These are phyloP conservation scores for Synaphobranchus kaupii DNA, from an alignment of 2,797 vertebrate genomes.

Conservation along the genomic window DNA sequence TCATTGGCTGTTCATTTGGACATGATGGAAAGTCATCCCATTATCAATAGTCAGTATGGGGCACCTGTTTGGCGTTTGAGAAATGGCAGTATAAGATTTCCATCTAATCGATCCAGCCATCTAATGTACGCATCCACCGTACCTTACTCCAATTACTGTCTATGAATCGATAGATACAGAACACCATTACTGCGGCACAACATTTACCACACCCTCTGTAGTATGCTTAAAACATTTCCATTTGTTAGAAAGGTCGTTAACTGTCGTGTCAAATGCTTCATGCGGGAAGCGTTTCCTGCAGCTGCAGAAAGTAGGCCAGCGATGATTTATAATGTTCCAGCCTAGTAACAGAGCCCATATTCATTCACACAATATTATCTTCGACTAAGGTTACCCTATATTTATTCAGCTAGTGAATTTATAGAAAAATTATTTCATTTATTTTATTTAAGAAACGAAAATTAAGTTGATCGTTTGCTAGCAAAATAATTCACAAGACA, in stretches of 20 bases:
- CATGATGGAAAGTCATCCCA: no score
- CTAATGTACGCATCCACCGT: neutral
- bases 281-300: neutral
- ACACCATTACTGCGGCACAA: neutral
- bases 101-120: no score
- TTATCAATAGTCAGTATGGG: no score
- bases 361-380: neutral
- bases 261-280: neutral
- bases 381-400: neutral
- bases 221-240: neutral
- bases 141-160: no score
- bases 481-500: neutral
- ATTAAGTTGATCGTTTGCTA: neutral
- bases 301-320: neutral
- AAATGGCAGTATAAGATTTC: no score
- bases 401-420: neutral
- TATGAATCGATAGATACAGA: neutral
- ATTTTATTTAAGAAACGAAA: neutral
- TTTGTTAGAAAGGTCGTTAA: neutral
- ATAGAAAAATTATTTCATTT: neutral
- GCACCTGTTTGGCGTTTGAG: no score
- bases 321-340: neutral
- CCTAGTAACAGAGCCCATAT: neutral
- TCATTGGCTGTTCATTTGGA: no score
- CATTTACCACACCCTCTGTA: neutral